Percentiles rank a stretch among this genome's conserved stretches.
Evolutionary conservation across 2,113 vertebrate species (phyloP).

Genomic region (Nesoenas mayeri): DNA sequence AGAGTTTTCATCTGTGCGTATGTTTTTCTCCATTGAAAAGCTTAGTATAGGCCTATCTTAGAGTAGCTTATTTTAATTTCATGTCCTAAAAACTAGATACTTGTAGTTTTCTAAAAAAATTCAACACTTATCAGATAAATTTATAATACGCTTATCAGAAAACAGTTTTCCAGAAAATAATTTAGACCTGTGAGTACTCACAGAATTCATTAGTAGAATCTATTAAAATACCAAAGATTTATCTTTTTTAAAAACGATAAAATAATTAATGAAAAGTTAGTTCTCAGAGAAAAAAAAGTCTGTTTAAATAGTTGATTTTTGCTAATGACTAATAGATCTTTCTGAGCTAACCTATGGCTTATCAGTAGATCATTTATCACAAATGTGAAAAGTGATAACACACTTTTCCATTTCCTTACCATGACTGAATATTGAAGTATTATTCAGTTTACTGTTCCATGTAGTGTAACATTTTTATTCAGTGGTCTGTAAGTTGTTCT

Average conservation of each 20-base stretch:
- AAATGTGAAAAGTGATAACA: not conserved
- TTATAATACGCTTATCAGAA: not conserved
- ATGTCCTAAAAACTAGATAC: not conserved
- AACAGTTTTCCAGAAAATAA: not conserved
- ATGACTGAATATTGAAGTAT: not conserved
- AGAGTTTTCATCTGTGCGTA: not conserved
- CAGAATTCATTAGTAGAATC: not conserved
- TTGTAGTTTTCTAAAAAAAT: not conserved
- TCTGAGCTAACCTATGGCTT: not conserved
- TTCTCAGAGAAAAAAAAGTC: not conserved
- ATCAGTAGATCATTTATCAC: not conserved
- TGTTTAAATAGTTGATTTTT: not conserved
- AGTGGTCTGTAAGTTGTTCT: not conserved
- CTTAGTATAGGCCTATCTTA: not conserved
- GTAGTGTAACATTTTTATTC: not conserved
- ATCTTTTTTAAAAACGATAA: not conserved
- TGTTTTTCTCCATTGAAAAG: not conserved
- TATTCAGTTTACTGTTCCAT: not conserved
- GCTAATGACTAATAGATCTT: not conserved
- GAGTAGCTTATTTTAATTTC: not conserved
- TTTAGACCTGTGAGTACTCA: not conserved
- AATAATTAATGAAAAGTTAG: not conserved
- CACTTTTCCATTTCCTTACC: not conserved
- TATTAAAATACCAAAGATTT: not conserved
- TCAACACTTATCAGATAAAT: not conserved